Evolutionary conservation across 2,113 vertebrate species (phyloP).

Genomic region (Atherinomorus stipes): DNA sequence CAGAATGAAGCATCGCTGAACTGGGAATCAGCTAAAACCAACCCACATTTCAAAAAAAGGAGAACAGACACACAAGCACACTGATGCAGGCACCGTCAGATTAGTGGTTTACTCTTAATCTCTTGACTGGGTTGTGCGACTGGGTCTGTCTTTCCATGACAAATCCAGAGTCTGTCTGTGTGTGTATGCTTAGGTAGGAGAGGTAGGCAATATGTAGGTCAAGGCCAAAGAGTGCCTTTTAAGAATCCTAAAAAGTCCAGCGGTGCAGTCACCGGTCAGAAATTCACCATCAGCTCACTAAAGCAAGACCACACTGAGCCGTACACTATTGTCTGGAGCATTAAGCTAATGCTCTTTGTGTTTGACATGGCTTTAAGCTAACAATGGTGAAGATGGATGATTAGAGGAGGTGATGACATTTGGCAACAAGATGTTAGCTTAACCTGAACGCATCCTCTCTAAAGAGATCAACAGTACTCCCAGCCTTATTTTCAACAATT

Average conservation of each 20-base stretch:
- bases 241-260: slow-evolving; percentile 25
- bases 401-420: slow-evolving; percentile 24
- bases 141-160: slow-evolving; percentile 67
- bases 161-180: slow-evolving; percentile 63
- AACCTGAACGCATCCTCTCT: not conserved
- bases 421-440: slow-evolving; percentile 5
- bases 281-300: slow-evolving; percentile 15
- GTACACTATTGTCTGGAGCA: slow-evolving; percentile 4
- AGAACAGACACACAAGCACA: slow-evolving; percentile 57
- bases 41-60: slow-evolving; percentile 59
- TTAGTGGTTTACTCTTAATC: slow-evolving; percentile 79
- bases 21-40: slow-evolving; percentile 47
- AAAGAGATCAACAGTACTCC: not conserved
- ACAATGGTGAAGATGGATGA: not conserved
- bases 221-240: slow-evolving; percentile 44
- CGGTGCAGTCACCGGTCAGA: slow-evolving; percentile 6
- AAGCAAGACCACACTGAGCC: slow-evolving; percentile 16
- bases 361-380: slow-evolving; percentile 43
- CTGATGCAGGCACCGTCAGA: slow-evolving; percentile 62
- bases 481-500: not conserved
- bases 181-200: slow-evolving; percentile 39
- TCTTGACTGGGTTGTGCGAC: slow-evolving; percentile 61
- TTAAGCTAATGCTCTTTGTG: slow-evolving; percentile 22
- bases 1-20: slow-evolving; percentile 38
- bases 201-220: slow-evolving; percentile 71